Percentiles rank a stretch among this genome's conserved stretches.
These are phyloP conservation scores for Columbina picui DNA, from an alignment of 2,113 vertebrate species.

Conservation along the genomic window DNA sequence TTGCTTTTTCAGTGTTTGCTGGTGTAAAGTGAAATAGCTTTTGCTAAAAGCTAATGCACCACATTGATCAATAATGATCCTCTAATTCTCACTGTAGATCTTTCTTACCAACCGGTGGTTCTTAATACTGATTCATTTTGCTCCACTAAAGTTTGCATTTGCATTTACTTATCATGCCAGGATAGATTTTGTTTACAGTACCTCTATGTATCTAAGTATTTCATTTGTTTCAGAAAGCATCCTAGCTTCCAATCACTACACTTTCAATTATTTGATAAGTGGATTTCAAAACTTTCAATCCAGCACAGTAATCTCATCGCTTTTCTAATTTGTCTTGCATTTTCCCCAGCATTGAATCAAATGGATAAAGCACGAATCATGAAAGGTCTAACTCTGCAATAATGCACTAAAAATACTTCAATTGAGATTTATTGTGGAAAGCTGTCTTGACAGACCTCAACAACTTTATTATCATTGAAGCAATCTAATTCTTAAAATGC, in stretches of 20 bases:
- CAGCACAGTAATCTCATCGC: slow-evolving; percentile 21
- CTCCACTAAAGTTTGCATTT: background rate
- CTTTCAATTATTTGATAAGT: slow-evolving; percentile 23
- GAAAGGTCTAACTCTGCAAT: slow-evolving; percentile 9
- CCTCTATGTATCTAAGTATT: background rate
- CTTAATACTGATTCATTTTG: background rate
- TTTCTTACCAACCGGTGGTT: background rate
- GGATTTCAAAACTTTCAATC: slow-evolving; percentile 29
- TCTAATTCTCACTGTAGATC: background rate
- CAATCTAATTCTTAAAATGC: slow-evolving; percentile 44
- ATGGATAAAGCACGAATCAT: background rate
- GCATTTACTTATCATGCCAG: background rate
- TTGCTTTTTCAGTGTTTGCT: background rate
- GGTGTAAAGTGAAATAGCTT: background rate
- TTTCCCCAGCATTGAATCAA: background rate
- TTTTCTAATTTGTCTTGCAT: background rate
- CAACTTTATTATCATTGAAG: slow-evolving; percentile 8
- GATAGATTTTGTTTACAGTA: background rate
- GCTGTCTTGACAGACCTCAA: background rate
- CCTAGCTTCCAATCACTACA: background rate
- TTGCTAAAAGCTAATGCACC: background rate
- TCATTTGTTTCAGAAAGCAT: background rate
- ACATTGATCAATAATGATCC: rapidly evolving
- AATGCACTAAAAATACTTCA: slow-evolving; percentile 9
- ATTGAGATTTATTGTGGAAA: slow-evolving; percentile 24